Base-by-base conservation (phyloP, 2,797 vertebrate species). In the Huso huso region DNA sequence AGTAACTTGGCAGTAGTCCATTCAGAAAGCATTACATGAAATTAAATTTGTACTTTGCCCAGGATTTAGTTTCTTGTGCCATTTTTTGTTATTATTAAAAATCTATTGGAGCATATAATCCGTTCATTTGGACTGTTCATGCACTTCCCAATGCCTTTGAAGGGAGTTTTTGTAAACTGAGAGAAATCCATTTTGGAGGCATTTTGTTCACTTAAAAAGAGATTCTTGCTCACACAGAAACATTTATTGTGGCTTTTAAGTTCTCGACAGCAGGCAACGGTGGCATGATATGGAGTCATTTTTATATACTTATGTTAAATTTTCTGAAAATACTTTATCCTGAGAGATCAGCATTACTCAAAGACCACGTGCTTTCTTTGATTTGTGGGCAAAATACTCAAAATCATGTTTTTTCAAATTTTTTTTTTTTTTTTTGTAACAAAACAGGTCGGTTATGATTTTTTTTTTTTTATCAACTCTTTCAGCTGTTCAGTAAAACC, bases 31-130 rank as follows among this genome's bases (percentile, higher is more conserved):
- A 71, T 87, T 85, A 79, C 68, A 72, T 78, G 67, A 84, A 87
- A 86, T 86, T 79, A 68, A 76, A 81, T 83, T 79, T 83, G 77
- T 76, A 84, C 81, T 85, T 83, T 79, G 70, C 78, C 63, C 69
- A 74, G 82, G 81, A 85, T 85, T 86, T 82, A 77, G 71, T 70
- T 78, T 73, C 75, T 76, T 77, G 67, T 76, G 66, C 70, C 61
- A 68, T 70, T 74, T 81, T 81, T 65, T 65, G 12, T 82, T 77
- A 81, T 80, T 84, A 81, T 83, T 80, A 70, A 72, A 79, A 81
- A 72, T 79, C 82, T 77, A 71, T 77, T 70, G 70, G 76, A 76
- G 70, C 78, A 77, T 76, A 71, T 86, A 86, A 86, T 87, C 86
- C 75, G 66, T 71, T 69, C 63, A 65, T 75, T 77, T 79, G 73